These are phyloP conservation scores for Conomelus anceps DNA, from an alignment of 2,888 invertebrate species.

Conservation along the genomic window DNA sequence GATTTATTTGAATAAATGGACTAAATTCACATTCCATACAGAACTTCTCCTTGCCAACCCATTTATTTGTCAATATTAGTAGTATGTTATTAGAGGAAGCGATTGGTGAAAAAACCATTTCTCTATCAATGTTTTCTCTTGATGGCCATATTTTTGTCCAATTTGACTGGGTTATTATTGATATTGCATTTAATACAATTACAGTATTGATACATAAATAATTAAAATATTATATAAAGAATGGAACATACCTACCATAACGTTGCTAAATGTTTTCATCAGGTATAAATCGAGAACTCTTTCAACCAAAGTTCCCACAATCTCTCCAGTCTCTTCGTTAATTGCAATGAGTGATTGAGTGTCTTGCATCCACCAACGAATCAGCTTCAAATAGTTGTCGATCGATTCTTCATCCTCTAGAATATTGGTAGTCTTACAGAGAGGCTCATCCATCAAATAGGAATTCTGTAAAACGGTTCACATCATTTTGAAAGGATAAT, in stretches of 20 bases:
- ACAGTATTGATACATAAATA: not conserved
- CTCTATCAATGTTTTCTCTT: no score
- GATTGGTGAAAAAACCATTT: no score
- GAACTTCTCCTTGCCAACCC: no score
- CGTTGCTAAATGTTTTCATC: slow-evolving; percentile 1
- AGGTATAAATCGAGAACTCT: not conserved
- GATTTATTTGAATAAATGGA: no score
- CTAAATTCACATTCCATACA: no score
- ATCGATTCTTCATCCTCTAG: not conserved
- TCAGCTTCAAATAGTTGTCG: slow-evolving; percentile 2
- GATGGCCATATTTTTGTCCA: no score
- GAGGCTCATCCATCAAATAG: not conserved
- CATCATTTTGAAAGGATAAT: not conserved
- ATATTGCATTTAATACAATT: not conserved
- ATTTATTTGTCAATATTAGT: no score
- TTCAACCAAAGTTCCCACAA: not conserved
- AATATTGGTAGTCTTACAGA: not conserved
- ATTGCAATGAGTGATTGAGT: not conserved
- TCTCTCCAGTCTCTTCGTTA: not conserved
- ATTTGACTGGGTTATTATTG: not conserved
- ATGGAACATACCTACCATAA: not conserved
- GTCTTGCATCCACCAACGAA: slow-evolving; percentile 8
- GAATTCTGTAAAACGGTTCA: not conserved
- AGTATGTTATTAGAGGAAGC: no score
- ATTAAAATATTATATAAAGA: not conserved